Percentiles rank a stretch among this genome's conserved stretches.
phyloP scores from a whole-genome alignment of 2,797 vertebrate genomes.

The Poeciliopsis paucimaculata region DNA sequence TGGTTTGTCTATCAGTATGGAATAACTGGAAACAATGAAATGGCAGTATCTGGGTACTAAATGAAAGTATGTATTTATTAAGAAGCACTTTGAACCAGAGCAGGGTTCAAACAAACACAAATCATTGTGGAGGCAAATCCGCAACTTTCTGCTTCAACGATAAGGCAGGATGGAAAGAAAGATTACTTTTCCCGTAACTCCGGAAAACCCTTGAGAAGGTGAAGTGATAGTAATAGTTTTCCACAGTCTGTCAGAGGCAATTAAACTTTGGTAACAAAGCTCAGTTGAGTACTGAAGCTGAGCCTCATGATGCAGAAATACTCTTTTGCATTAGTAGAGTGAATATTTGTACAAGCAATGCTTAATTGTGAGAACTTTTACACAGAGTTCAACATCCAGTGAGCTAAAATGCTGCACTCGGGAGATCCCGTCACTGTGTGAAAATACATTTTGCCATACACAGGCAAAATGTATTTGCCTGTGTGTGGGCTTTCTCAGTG shows the following conservation, averaged over 20 bases:
- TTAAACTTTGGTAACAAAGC: neutral
- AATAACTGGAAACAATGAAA: neutral
- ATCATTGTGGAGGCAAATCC: neutral
- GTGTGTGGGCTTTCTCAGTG: neutral
- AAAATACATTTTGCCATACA: too few species aligned
- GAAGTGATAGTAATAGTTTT: neutral
- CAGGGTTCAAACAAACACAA: neutral
- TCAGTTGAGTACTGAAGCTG: neutral
- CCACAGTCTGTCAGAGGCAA: neutral
- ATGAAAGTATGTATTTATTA: neutral
- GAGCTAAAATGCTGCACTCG: neutral
- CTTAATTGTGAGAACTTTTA: neutral
- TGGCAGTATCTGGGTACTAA: neutral
- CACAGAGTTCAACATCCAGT: neutral
- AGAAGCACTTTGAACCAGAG: too few species aligned
- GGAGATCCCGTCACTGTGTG: neutral
- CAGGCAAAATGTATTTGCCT: neutral
- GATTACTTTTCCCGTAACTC: neutral
- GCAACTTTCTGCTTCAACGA: neutral
- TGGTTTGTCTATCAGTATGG: neutral
- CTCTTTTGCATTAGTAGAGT: neutral
- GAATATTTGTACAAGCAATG: neutral
- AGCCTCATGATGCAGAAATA: neutral
- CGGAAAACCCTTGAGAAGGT: neutral
- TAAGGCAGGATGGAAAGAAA: neutral